Base-by-base conservation (phyloP, 1,140 invertebrate species). In the Drosophila ficusphila region DNA sequence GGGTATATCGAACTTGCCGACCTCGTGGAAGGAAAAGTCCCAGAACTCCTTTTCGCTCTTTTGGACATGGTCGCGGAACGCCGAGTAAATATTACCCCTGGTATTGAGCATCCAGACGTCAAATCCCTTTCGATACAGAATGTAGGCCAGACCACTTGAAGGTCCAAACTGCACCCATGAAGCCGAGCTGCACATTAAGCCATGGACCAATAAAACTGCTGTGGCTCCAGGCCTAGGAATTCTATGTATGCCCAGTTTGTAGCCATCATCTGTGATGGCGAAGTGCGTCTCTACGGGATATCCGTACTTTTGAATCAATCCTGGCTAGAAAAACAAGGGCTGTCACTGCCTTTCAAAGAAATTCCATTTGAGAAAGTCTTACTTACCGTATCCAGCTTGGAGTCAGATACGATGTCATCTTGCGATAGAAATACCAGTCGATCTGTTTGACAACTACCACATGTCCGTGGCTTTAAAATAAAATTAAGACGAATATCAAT, bases 51-150 rank as follows among this genome's bases (percentile, higher is more conserved):
- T 18, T 1, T 79, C 56, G 12, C 81, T 70, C 0, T 92, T 90
- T 60, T 92, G 39, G 1, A 91, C 44, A 0, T 64, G 65, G 1
- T 78, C 47, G 85, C 95, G 95, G 7, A 91, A 86, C 9, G 92
- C 89, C 0, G 95, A 95, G 77, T 95, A 94, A 0, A 91, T 90
- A 67, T 94, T 95, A 3, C 96, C 96, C 44, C 96, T 91, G 2
- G 93, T 93, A 81, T 96, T 96, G 0, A 94, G 93, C 78, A 96
- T 70, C 95, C 96, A 96, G 0, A 96, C 95, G 70, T 96, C 95
- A 58, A 93, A 95, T 0, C 94, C 94, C 16, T 89, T 86, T 52
- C 96, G 94, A 0, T 94, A 94, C 31, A 96, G 90, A 7, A 94
- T 91, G 68, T 94, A 95, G 5, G 92, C 92, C 38, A 92, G 60